Conservation (phyloP, 2,888 invertebrate species). For the Drosophila hawaiiensis region DNA sequence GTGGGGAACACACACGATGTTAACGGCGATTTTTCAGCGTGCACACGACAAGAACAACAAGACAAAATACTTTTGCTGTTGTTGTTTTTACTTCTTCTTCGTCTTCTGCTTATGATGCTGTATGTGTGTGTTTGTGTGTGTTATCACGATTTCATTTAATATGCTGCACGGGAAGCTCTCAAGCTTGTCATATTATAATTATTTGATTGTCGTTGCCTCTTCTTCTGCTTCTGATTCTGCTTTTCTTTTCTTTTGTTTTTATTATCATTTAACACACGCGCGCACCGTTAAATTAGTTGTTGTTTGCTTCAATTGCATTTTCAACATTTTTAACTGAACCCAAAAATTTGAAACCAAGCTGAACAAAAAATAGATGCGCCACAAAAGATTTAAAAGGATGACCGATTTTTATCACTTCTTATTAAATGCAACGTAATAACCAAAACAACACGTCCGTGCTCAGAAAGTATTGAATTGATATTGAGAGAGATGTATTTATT, state of each 20-base stretch:
- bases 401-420: conserved; percentile 15
- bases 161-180: conserved; percentile 58
- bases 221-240: conserved; percentile 4
- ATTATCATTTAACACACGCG: conserved; percentile 45
- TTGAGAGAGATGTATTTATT: conserved; percentile 18
- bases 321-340: conserved; percentile 12
- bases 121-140: conserved; percentile 45
- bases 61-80: conserved; percentile 37
- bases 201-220: conserved; percentile 46
- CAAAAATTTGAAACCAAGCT: conserved; percentile 11
- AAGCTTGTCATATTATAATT: conserved; percentile 55
- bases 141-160: conserved; percentile 64
- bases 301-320: conserved; percentile 18
- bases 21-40: conserved; percentile 50
- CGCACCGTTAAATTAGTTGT: conserved; percentile 36
- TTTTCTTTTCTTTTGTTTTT: conserved; percentile 13
- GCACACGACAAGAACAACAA: conserved; percentile 41
- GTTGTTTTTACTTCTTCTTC: conserved; percentile 25
- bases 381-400: conserved; percentile 19
- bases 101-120: conserved; percentile 21
- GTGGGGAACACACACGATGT: conserved; percentile 56
- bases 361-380: conserved; percentile 12
- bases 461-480: conserved; percentile 25
- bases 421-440: conserved; percentile 2
- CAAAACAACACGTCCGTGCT: conserved; percentile 10